These are phyloP conservation scores for Scolanthus callimorphus DNA, from an alignment of 92 coral and sea anemone species.

Conservation along the genomic window DNA sequence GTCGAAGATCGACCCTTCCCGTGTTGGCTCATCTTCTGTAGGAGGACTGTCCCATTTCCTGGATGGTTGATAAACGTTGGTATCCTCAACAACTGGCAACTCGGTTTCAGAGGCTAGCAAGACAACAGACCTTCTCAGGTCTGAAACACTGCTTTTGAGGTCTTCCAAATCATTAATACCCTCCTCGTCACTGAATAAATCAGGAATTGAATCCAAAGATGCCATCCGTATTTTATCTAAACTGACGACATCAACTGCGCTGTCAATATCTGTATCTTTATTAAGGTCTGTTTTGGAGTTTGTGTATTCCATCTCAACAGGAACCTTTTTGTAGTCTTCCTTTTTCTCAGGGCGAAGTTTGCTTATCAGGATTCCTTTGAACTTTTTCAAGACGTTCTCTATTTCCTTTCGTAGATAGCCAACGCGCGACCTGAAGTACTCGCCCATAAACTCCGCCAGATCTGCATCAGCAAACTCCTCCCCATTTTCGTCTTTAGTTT, in stretches of 20 bases:
- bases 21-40: not conserved
- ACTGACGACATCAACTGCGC: not conserved
- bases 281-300: not conserved
- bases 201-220: slow-evolving; percentile 35
- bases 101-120: slow-evolving; percentile 1
- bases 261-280: not conserved
- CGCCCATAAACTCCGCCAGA: slow-evolving; percentile 53
- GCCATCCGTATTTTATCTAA: slow-evolving; percentile 19
- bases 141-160: slow-evolving; percentile 11
- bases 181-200: slow-evolving; percentile 15
- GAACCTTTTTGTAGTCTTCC: slow-evolving; percentile 21
- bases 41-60: not conserved
- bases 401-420: slow-evolving; percentile 31
- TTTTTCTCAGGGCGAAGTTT: slow-evolving; percentile 10
- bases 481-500: slow-evolving; percentile 33
- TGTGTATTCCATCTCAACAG: slow-evolving; percentile 23
- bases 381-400: slow-evolving; percentile 24
- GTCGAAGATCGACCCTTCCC: not conserved
- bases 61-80: not conserved
- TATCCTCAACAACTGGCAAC: not conserved
- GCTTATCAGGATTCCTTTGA: slow-evolving; percentile 6
- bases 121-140: slow-evolving; percentile 12
- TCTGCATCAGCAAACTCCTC: slow-evolving; percentile 47
- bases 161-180: slow-evolving; percentile 8
- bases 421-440: slow-evolving; percentile 38